Conservation (phyloP, 2,797 vertebrate genomes). For the Phrynocephalus forsythii region DNA sequence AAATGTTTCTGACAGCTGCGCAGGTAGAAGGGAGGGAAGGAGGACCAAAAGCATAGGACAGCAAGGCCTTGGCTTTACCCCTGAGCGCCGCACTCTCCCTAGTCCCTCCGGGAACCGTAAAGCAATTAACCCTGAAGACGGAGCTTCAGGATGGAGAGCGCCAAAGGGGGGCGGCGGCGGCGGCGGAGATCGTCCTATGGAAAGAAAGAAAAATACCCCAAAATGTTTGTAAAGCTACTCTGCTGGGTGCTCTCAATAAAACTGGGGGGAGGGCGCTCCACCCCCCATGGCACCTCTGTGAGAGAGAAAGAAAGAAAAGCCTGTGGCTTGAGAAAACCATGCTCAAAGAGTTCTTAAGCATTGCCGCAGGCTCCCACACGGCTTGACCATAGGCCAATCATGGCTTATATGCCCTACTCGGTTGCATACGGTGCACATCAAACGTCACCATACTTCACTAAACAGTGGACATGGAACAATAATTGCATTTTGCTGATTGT, state of each 20-base stretch:
- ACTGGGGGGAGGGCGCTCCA: slow-evolving; percentile 16
- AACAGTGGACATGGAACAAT: slow-evolving; percentile 34
- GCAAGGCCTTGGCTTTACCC: background rate
- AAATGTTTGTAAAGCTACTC: slow-evolving; percentile 33
- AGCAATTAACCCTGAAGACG: slow-evolving; percentile 30
- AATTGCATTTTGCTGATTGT: slow-evolving; percentile 25
- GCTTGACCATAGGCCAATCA: slow-evolving; percentile 29
- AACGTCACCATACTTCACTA: slow-evolving; percentile 35
- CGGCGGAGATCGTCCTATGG: background rate
- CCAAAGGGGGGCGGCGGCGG: background rate
- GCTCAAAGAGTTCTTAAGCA: slow-evolving; percentile 27
- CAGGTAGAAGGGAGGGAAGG: slow-evolving; percentile 17
- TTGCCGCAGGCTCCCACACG: slow-evolving; percentile 18
- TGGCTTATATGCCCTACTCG: slow-evolving; percentile 32
- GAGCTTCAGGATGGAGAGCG: slow-evolving; percentile 12
- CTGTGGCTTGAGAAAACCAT: slow-evolving; percentile 19
- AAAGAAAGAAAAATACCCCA: background rate
- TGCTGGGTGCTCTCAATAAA: slow-evolving; percentile 49
- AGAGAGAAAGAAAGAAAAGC: slow-evolving; percentile 28
- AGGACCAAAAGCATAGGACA: slow-evolving; percentile 5
- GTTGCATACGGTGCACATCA: slow-evolving; percentile 40
- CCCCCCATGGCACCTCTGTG: slow-evolving; percentile 34
- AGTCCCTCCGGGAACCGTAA: slow-evolving; percentile 28
- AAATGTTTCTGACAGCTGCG: slow-evolving; percentile 26
- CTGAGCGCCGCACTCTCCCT: slow-evolving; percentile 32